These are phyloP conservation scores for Oenanthe oenanthe DNA, from an alignment of 2,113 vertebrate genomes.

Conservation along the genomic window DNA sequence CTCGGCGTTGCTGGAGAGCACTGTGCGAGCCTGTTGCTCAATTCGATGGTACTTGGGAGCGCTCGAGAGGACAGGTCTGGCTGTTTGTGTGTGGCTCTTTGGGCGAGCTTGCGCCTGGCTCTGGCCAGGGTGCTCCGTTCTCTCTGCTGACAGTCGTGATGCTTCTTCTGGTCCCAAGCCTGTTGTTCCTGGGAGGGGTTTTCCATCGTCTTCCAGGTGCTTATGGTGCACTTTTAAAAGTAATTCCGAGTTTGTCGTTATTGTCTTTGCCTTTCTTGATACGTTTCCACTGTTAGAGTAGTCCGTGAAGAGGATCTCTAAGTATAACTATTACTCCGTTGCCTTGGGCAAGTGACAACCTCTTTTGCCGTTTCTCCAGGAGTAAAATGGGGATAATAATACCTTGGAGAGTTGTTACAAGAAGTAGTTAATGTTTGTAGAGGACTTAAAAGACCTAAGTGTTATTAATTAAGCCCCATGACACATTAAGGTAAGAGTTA, in stretches of 20 bases:
- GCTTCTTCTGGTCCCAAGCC: not conserved
- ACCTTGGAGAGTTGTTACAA: constrained; percentile 56
- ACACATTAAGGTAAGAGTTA: constrained; percentile 54
- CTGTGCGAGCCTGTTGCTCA: not conserved
- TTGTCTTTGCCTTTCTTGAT: not conserved
- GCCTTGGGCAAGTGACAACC: constrained; percentile 20
- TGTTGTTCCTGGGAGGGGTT: not conserved
- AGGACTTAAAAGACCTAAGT: constrained; percentile 56
- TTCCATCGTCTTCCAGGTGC: not conserved
- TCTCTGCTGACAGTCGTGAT: accelerated
- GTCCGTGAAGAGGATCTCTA: not conserved
- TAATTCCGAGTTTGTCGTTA: not conserved
- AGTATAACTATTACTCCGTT: not conserved
- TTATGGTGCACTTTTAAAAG: not conserved
- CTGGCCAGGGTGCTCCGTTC: not conserved
- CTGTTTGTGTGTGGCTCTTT: not conserved
- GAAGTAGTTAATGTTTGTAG: constrained; percentile 61
- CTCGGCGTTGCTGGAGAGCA: not conserved
- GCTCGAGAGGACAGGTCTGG: not conserved
- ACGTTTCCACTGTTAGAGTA: not conserved
- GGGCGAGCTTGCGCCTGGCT: not conserved
- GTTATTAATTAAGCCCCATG: constrained; percentile 64
- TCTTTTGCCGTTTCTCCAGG: constrained; percentile 18
- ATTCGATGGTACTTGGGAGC: not conserved
- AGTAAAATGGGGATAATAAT: constrained; percentile 53